phyloP scores from a whole-genome alignment of 2,113 vertebrate species.

The Notarius quadriscutis region DNA sequence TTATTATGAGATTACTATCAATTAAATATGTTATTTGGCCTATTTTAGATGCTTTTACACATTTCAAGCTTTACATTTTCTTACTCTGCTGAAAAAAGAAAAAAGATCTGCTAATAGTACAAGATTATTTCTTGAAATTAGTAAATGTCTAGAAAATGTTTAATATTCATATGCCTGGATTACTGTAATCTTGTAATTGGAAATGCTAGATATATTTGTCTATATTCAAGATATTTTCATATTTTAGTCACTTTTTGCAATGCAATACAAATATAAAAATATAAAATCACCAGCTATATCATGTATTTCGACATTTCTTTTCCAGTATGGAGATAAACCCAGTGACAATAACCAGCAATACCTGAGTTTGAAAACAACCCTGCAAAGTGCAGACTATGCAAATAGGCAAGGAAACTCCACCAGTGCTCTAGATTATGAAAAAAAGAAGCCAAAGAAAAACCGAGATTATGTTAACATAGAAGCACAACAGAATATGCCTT shows the following conservation, averaged over 20 bases:
- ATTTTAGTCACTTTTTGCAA: neutral
- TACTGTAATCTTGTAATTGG: neutral
- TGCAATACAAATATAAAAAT: neutral
- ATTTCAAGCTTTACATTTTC: neutral
- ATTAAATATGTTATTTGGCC: neutral
- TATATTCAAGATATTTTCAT: neutral
- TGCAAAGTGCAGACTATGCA: constrained; percentile 22
- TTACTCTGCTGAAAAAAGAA: neutral
- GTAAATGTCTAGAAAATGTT: neutral
- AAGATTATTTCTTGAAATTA: neutral
- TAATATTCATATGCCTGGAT: neutral
- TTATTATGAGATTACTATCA: neutral
- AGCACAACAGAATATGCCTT: neutral
- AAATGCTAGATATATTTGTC: neutral
- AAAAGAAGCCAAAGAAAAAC: neutral
- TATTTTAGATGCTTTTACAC: neutral
- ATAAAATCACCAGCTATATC: neutral
- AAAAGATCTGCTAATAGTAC: neutral
- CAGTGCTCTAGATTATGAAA: neutral
- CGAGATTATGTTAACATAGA: constrained; percentile 38
- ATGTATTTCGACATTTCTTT: constrained; percentile 14
- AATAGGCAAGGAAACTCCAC: neutral
- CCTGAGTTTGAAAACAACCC: neutral
- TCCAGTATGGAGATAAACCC: constrained; percentile 37
- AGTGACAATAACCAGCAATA: neutral